A percentile compares a stretch with the other conserved stretches of the same genome.
Conservation (phyloP, 2,888 invertebrate genomes). For the Melanchra persicariae region DNA sequence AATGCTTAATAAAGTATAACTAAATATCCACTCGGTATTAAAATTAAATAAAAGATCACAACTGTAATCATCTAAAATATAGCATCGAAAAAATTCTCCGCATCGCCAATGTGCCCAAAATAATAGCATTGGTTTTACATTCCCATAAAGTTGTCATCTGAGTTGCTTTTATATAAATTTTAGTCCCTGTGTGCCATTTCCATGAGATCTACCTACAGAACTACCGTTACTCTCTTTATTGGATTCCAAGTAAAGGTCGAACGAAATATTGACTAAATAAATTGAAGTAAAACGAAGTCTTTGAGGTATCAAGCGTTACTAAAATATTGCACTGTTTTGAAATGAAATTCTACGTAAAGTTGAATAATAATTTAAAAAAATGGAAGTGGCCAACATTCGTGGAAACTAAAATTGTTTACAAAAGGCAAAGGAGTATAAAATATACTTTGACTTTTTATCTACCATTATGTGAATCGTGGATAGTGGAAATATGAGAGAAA, state of each 20-base stretch:
- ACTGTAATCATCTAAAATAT: too few species aligned
- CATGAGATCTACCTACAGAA: too few species aligned
- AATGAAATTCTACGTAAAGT: conserved; percentile 1
- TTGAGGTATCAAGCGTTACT: background rate
- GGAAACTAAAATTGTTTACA: conserved; percentile 17
- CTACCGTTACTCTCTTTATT: too few species aligned
- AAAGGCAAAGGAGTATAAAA: conserved; percentile 8
- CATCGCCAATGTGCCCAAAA: too few species aligned
- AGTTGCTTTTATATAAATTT: too few species aligned
- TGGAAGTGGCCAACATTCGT: background rate
- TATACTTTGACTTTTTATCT: conserved; percentile 5
- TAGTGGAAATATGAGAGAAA: conserved; percentile 14
- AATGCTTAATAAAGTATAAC: too few species aligned
- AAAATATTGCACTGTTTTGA: background rate
- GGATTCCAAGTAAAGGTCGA: background rate
- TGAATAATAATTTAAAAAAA: background rate
- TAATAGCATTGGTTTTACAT: too few species aligned
- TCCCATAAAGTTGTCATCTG: too few species aligned
- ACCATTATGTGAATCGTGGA: background rate
- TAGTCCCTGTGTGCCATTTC: too few species aligned
- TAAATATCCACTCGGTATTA: too few species aligned
- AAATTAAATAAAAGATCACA: too few species aligned
- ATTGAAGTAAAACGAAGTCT: background rate
- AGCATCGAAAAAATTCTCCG: too few species aligned
- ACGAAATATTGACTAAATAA: background rate